These are phyloP conservation scores for Tichodroma muraria DNA, from an alignment of 2,113 vertebrate genomes.

Conservation along the genomic window DNA sequence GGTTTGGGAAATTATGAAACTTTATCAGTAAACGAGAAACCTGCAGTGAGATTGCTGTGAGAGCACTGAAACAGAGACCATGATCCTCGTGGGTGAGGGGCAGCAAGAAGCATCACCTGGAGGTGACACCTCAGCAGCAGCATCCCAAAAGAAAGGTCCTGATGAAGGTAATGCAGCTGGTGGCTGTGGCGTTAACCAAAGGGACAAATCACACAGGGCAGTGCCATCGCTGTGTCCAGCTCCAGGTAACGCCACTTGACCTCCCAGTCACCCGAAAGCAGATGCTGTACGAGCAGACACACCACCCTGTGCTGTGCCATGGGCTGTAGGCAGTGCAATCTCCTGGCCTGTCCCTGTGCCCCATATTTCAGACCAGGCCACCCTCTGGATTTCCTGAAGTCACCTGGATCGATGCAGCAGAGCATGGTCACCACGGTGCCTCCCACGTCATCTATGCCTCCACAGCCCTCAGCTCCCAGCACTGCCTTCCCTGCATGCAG, in stretches of 20 bases:
- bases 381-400: background rate
- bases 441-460: background rate
- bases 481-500: background rate
- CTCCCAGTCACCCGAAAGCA: background rate
- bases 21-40: background rate
- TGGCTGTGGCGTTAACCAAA: background rate
- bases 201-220: background rate
- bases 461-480: background rate
- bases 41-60: background rate
- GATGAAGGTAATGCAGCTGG: background rate
- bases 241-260: rapidly evolving
- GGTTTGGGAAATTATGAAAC: background rate
- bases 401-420: background rate
- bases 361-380: background rate
- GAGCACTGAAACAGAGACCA: rapidly evolving
- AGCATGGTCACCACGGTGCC: background rate
- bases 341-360: background rate
- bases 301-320: rapidly evolving
- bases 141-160: background rate
- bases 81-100: rapidly evolving
- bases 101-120: background rate
- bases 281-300: background rate
- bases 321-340: background rate
- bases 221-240: background rate
- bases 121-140: background rate